Evolutionary conservation across 2,113 vertebrate genomes (phyloP).

Genomic region (Callipepla squamata): DNA sequence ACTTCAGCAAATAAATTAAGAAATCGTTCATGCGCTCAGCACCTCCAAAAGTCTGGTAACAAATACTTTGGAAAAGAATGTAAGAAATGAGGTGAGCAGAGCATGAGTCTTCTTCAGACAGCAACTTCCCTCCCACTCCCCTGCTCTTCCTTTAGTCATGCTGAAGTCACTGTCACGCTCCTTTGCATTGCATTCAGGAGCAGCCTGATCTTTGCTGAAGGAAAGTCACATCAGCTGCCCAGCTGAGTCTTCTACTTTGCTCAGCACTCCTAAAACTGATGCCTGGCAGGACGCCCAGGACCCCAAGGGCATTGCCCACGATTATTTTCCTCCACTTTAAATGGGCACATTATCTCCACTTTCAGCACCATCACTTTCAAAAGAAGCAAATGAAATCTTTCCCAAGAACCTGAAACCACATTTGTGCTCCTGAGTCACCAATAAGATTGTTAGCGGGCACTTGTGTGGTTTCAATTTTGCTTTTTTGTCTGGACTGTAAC

Average conservation of each 20-base stretch:
- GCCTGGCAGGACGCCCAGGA: constrained; percentile 28
- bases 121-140: background rate
- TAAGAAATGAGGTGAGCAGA: constrained; percentile 30
- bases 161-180: background rate
- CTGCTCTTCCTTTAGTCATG: background rate
- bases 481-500: constrained; percentile 48
- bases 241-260: background rate
- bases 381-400: background rate
- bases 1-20: constrained; percentile 4
- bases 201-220: background rate
- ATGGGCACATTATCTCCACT: constrained; percentile 38
- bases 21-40: background rate
- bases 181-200: background rate
- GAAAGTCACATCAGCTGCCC: constrained; percentile 15
- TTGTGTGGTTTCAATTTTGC: constrained; percentile 16
- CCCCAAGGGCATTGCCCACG: background rate
- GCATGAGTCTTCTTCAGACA: constrained; percentile 3
- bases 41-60: background rate
- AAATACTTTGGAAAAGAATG: constrained; percentile 34
- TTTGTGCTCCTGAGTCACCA: background rate
- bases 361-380: background rate
- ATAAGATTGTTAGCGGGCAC: background rate
- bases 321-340: constrained; percentile 46
- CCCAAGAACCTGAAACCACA: constrained; percentile 43
- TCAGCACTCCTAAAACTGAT: background rate